Base-by-base conservation (phyloP, 1,140 invertebrate species). In the Psix sp. region DNA sequence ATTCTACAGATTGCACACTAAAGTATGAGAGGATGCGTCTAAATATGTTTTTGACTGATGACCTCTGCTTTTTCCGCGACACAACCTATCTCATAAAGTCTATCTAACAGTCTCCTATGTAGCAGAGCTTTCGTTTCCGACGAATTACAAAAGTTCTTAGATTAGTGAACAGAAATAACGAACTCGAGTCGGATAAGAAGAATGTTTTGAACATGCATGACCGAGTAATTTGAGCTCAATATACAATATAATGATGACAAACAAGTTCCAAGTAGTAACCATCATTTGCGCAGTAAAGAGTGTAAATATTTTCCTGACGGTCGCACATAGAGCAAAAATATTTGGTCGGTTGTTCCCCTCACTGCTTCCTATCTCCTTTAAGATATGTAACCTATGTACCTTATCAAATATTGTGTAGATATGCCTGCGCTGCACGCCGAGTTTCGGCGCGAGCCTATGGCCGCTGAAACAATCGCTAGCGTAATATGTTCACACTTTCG, bases 381-480 rank as follows among this genome's bases (percentile, higher is more conserved):
- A 71, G 67, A 76, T 62, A 67, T 67, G 67, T 76, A 66, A 71
- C 66, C 67, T 63, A 57, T 68, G 74, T 67, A 79, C 71, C 66
- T 75, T 74, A 63, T 78, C 67, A 72, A 77, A 76, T 75, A 79
- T 68, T 75, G 66, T 75, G 68, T 76, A 79, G 74, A 77, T 67
- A 75, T 80, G 77, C 77, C 77, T 77, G 76, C 72, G 78, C 77
- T 73, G 75, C 68, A 76, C 74, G 77, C 76, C 73, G 77, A 79
- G 73, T 79, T 79, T 73, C 72, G 71, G 77, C 63, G 63, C 74
- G 68, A 74, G 63, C 73, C 66, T 77, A 60, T 75, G 79, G 54
- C 59, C 77, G 74, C 73, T 75, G 75, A 80, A 77, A 80, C 71
- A 79, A 68, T 79, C 72, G 77, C 77, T 77, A 73, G 76, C 76